phyloP scores from a whole-genome alignment of 2,113 vertebrate species.

The Acrocephalus arundinaceus region DNA sequence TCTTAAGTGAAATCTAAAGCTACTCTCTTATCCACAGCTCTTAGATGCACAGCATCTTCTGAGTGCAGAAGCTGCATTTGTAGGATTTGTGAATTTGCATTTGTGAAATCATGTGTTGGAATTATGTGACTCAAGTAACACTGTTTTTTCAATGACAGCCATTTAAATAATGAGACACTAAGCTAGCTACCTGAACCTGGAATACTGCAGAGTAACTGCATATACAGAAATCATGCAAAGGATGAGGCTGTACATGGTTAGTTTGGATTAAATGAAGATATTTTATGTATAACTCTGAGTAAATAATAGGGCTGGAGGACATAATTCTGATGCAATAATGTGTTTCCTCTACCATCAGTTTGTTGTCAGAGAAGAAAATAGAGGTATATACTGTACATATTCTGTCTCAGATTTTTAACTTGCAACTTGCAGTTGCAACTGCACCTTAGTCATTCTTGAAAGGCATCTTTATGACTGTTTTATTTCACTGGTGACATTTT shows the following conservation, averaged over 20 bases:
- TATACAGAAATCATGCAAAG: background rate
- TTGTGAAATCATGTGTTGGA: background rate
- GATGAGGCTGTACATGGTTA: background rate
- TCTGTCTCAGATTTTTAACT: background rate
- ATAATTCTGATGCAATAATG: background rate
- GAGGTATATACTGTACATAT: fast-evolving
- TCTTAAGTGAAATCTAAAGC: conserved; percentile 44
- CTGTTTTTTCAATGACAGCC: background rate
- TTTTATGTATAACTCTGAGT: background rate
- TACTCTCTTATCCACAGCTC: background rate
- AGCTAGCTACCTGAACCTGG: background rate
- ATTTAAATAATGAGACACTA: background rate
- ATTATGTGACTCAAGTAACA: background rate
- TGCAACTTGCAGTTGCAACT: background rate
- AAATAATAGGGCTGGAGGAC: background rate
- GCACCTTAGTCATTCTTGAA: background rate
- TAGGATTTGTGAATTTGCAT: conserved; percentile 3
- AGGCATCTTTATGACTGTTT: background rate
- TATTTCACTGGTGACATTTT: background rate
- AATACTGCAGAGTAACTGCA: background rate
- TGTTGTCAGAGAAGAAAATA: background rate
- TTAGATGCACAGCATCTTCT: background rate
- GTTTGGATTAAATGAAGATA: background rate
- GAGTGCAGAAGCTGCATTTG: background rate
- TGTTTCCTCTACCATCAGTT: background rate